Percentiles rank a stretch among this genome's conserved stretches.
Evolutionary conservation across 2,113 vertebrate genomes (phyloP).

Genomic region (Amia ocellicauda): DNA sequence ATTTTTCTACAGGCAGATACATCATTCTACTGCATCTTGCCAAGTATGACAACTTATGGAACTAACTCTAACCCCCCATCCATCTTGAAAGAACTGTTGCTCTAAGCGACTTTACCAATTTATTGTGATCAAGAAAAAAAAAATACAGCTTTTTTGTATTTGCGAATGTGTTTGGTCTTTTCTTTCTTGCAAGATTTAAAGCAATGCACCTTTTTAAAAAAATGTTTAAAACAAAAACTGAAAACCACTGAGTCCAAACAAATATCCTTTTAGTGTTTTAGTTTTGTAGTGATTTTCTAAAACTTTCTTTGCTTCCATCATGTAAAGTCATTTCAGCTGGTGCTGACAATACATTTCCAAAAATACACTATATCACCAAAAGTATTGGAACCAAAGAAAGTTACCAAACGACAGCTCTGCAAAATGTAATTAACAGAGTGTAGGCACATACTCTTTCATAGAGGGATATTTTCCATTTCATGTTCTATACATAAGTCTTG

Average conservation of each 20-base stretch:
- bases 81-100: constrained; percentile 56
- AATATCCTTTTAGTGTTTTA: too few species aligned
- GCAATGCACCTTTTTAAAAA: constrained; percentile 23
- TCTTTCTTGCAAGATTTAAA: constrained; percentile 41
- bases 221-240: constrained; percentile 24
- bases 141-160: constrained; percentile 33
- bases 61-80: constrained; percentile 51
- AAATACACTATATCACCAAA: too few species aligned
- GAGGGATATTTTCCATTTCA: too few species aligned
- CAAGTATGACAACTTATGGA: constrained; percentile 62
- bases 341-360: too few species aligned
- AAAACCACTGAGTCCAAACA: constrained; percentile 37
- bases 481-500: too few species aligned
- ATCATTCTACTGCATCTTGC: constrained; percentile 64
- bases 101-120: constrained; percentile 41
- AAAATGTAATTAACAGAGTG: too few species aligned
- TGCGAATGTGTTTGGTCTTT: constrained; percentile 39
- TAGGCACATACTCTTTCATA: too few species aligned
- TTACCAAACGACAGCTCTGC: too few species aligned
- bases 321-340: too few species aligned
- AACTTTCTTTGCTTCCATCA: too few species aligned
- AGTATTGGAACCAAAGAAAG: too few species aligned
- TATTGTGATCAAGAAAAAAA: constrained; percentile 48
- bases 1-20: constrained; percentile 72
- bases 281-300: too few species aligned